A percentile compares a stretch with the other conserved stretches of the same genome.
phyloP scores from a whole-genome alignment of 2,888 invertebrate species.

The Brenthis ino region DNA sequence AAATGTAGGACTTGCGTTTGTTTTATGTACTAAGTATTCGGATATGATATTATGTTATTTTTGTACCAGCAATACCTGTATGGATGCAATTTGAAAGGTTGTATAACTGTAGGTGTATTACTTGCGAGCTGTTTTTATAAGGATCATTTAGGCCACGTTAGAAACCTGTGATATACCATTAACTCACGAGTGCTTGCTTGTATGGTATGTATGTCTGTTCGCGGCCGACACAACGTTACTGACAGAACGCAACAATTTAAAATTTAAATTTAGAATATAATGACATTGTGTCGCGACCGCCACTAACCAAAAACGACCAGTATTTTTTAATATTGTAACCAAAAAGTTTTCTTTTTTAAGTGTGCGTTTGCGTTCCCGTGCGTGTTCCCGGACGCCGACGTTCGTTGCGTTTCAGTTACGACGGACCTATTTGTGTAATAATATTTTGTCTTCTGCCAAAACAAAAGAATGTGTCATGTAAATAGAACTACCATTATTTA shows the following conservation, averaged over 20 bases:
- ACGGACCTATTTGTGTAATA: constrained; percentile 70
- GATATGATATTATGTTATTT: constrained; percentile 33
- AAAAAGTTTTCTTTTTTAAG: constrained; percentile 54
- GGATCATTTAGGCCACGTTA: constrained; percentile 76
- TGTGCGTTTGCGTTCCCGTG: constrained; percentile 46
- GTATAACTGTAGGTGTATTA: constrained; percentile 37
- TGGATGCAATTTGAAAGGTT: constrained; percentile 43
- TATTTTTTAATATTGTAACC: constrained; percentile 72
- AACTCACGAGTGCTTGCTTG: constrained; percentile 70
- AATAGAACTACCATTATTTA: constrained; percentile 83
- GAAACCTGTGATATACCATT: constrained; percentile 78
- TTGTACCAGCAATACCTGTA: constrained; percentile 27
- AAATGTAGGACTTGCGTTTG: constrained; percentile 7
- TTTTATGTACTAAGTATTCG: constrained; percentile 18
- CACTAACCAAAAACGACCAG: constrained; percentile 74
- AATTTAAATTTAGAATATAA: constrained; percentile 31
- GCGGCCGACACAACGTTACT: constrained; percentile 41
- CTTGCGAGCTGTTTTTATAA: constrained; percentile 40
- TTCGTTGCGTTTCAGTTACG: constrained; percentile 58
- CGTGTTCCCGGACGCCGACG: constrained; percentile 43
- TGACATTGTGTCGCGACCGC: constrained; percentile 39
- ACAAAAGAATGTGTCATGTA: constrained; percentile 83
- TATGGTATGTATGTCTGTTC: constrained; percentile 61
- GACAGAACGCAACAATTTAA: constrained; percentile 27
- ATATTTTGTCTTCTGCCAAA: constrained; percentile 82